Evolutionary conservation across 2,797 vertebrate species (phyloP).

Genomic region (Hyperoplus lanceolatus): DNA sequence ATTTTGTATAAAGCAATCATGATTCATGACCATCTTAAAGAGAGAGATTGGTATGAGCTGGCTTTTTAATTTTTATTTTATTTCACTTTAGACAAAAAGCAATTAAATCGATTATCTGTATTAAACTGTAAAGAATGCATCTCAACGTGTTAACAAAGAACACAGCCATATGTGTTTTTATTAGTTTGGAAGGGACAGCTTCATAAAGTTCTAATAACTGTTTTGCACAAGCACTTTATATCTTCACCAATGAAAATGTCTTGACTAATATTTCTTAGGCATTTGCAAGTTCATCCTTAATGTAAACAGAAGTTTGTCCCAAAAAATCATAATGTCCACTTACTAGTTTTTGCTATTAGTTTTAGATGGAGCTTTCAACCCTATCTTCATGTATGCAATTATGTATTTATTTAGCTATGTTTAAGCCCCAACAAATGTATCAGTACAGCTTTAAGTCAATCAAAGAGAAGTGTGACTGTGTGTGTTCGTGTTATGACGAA

Average conservation of each 20-base stretch:
- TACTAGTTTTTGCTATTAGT: background rate
- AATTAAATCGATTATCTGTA: conserved; percentile 12
- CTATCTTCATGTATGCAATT: background rate
- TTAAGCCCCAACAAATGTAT: background rate
- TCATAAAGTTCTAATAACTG: background rate
- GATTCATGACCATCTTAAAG: conserved; percentile 67
- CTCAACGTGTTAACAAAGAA: background rate
- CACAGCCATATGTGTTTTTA: background rate
- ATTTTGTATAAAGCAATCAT: conserved; percentile 74
- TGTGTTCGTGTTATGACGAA: background rate
- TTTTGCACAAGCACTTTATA: background rate
- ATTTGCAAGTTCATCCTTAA: background rate
- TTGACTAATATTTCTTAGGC: background rate
- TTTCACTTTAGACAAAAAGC: conserved; percentile 28
- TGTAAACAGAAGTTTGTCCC: background rate
- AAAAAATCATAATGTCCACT: background rate
- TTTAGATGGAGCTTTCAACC: background rate
- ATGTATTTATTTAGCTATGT: background rate
- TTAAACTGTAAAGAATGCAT: background rate
- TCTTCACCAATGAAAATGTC: background rate
- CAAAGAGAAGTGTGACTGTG: background rate
- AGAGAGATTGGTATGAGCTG: conserved; percentile 48
- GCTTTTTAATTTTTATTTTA: conserved; percentile 4
- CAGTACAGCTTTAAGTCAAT: background rate
- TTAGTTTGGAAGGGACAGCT: background rate